A percentile compares a stretch with the other conserved stretches of the same genome.
Conservation (phyloP, 2,797 vertebrate species). For the Macropodus opercularis region DNA sequence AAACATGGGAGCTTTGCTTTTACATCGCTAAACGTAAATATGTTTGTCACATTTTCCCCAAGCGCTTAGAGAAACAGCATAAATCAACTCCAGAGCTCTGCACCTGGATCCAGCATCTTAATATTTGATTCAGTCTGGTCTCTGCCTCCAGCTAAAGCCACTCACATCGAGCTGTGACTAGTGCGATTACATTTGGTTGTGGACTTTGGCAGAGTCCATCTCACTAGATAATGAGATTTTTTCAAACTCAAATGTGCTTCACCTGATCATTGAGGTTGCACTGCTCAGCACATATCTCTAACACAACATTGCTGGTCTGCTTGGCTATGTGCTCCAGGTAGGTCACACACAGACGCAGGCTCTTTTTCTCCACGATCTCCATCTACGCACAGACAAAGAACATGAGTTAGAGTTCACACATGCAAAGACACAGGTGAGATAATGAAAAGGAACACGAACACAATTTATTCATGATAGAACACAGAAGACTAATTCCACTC, state of each 20-base stretch:
- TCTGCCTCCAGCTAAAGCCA: constrained; percentile 19
- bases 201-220: constrained; percentile 35
- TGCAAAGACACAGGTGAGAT: constrained; percentile 1
- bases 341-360: constrained; percentile 83
- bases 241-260: constrained; percentile 19
- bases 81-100: constrained; percentile 32
- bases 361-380: constrained; percentile 80
- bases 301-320: constrained; percentile 81
- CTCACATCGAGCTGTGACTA: constrained; percentile 11
- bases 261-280: constrained; percentile 91
- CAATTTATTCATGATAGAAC: too few relatives aligned
- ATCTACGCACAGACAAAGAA: constrained; percentile 67
- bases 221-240: constrained; percentile 26
- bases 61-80: constrained; percentile 35
- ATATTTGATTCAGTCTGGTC: constrained; percentile 33
- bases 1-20: constrained; percentile 27
- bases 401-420: background rate
- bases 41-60: constrained; percentile 34
- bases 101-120: constrained; percentile 18
- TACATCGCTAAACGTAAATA: constrained; percentile 28
- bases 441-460: too few relatives aligned
- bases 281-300: constrained; percentile 93
- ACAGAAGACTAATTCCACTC: too few relatives aligned
- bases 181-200: constrained; percentile 46
- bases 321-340: constrained; percentile 92